Percentiles rank a stretch among this genome's conserved stretches.
Conservation (phyloP, 1,140 invertebrate genomes). For the Pseudomyrmex concolor region DNA sequence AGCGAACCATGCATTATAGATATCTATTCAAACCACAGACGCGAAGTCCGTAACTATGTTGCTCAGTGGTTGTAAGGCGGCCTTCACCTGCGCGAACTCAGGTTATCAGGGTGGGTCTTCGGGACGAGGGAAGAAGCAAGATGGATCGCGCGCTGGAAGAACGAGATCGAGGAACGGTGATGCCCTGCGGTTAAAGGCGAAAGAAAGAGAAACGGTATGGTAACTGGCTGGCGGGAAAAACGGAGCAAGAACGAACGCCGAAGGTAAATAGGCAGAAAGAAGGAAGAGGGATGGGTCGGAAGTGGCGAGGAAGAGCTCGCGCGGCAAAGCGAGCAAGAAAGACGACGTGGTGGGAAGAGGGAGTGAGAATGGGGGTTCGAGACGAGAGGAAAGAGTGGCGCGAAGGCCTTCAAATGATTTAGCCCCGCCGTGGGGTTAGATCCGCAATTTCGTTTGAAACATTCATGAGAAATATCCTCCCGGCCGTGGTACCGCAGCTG, state of each 20-base stretch:
- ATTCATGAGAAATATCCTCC: slow-evolving; percentile 83
- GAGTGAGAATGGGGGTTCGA: slow-evolving; percentile 23
- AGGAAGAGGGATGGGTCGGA: slow-evolving; percentile 50
- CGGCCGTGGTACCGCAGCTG: slow-evolving; percentile 73
- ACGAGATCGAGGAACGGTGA: slow-evolving; percentile 32
- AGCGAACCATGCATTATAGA: slow-evolving; percentile 78
- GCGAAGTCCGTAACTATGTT: slow-evolving; percentile 70
- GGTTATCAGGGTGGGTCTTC: no score
- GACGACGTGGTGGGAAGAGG: slow-evolving; percentile 16
- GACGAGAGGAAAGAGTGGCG: slow-evolving; percentile 29
- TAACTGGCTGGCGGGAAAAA: slow-evolving; percentile 37
- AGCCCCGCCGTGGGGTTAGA: slow-evolving; percentile 81
- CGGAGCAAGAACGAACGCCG: slow-evolving; percentile 32
- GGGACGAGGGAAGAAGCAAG: background rate
- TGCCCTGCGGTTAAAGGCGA: background rate
- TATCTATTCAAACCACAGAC: slow-evolving; percentile 71
- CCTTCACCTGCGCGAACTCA: slow-evolving; percentile 9
- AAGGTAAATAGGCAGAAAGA: slow-evolving; percentile 24
- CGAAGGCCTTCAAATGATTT: slow-evolving; percentile 81
- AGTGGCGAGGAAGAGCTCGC: background rate
- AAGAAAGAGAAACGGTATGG: slow-evolving; percentile 43
- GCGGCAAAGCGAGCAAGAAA: background rate
- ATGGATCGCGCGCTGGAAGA: slow-evolving; percentile 18
- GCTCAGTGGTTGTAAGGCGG: slow-evolving; percentile 58
- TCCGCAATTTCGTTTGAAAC: slow-evolving; percentile 83